Percentiles rank a stretch among this genome's conserved stretches.
Conservation (phyloP, 2,797 vertebrate species). For the Macropodus opercularis region DNA sequence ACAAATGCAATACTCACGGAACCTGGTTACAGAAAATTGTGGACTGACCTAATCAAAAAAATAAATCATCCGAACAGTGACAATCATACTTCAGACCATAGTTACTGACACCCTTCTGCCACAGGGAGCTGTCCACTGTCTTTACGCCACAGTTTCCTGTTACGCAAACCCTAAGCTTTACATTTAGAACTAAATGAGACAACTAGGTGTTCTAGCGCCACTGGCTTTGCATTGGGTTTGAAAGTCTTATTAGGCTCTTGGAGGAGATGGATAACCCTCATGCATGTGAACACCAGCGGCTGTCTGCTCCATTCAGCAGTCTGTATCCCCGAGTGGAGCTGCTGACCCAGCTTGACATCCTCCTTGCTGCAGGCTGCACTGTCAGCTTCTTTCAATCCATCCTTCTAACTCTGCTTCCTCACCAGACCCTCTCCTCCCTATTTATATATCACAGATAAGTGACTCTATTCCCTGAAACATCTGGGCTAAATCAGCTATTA, state of each 20-base stretch:
- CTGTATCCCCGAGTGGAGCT: slow-evolving; percentile 35
- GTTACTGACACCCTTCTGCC: too few relatives aligned
- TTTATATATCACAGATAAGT: slow-evolving; percentile 19
- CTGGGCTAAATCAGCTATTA: slow-evolving; percentile 14
- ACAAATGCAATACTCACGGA: too few relatives aligned
- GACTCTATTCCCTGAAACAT: slow-evolving; percentile 25
- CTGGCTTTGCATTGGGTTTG: not conserved
- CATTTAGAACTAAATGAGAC: not conserved
- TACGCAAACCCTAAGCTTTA: not conserved
- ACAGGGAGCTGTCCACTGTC: too few relatives aligned
- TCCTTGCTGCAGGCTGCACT: slow-evolving; percentile 48
- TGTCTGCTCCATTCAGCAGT: slow-evolving; percentile 47
- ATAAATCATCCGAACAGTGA: too few relatives aligned
- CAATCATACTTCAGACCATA: too few relatives aligned
- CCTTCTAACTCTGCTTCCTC: slow-evolving; percentile 27
- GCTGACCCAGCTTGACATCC: slow-evolving; percentile 55
- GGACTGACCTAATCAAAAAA: too few relatives aligned
- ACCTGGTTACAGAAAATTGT: too few relatives aligned
- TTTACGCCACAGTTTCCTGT: not conserved
- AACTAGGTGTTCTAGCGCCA: not conserved
- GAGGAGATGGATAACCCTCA: slow-evolving; percentile 15
- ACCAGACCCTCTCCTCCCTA: slow-evolving; percentile 7
- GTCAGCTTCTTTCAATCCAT: slow-evolving; percentile 48
- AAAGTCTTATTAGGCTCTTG: slow-evolving; percentile 2
- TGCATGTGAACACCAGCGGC: slow-evolving; percentile 28